A percentile compares a stretch with the other conserved stretches of the same genome.
phyloP scores from a whole-genome alignment of 2,113 vertebrate genomes.

The Tricholaema leucomelas region DNA sequence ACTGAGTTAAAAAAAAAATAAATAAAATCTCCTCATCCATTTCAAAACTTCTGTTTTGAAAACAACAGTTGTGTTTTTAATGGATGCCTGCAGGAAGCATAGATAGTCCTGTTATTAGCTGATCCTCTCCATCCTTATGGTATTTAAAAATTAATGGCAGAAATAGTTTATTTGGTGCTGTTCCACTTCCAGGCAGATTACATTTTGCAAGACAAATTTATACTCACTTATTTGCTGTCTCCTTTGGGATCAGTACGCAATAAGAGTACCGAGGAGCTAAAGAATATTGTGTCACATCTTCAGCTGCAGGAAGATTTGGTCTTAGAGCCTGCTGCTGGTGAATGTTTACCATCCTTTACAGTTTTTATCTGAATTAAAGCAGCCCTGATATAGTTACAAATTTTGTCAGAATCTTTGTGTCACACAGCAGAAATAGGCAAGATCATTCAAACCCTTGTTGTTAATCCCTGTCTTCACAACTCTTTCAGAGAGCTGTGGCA shows the following conservation, averaged over 20 bases:
- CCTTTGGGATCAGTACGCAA: not conserved
- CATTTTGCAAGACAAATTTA: not conserved
- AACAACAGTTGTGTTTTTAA: rapidly evolving
- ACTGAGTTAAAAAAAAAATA: not conserved
- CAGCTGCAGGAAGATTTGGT: not conserved
- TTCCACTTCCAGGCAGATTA: not conserved
- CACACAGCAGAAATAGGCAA: not conserved
- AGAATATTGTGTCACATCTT: not conserved
- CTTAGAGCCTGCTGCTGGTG: not conserved
- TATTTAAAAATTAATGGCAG: not conserved
- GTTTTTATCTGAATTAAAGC: not conserved
- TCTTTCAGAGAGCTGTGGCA: not conserved
- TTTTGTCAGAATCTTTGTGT: not conserved
- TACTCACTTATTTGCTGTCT: not conserved
- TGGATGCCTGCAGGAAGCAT: not conserved
- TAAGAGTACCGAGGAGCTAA: not conserved
- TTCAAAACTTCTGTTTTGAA: not conserved
- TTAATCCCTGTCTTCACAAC: not conserved
- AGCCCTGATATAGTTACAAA: not conserved
- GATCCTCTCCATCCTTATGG: not conserved
- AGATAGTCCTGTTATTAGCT: not conserved
- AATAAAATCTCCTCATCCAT: not conserved
- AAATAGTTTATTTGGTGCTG: not conserved
- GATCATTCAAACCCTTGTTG: not conserved
- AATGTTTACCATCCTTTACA: not conserved